Conservation (phyloP, 1,140 invertebrate genomes). For the Musca domestica region DNA sequence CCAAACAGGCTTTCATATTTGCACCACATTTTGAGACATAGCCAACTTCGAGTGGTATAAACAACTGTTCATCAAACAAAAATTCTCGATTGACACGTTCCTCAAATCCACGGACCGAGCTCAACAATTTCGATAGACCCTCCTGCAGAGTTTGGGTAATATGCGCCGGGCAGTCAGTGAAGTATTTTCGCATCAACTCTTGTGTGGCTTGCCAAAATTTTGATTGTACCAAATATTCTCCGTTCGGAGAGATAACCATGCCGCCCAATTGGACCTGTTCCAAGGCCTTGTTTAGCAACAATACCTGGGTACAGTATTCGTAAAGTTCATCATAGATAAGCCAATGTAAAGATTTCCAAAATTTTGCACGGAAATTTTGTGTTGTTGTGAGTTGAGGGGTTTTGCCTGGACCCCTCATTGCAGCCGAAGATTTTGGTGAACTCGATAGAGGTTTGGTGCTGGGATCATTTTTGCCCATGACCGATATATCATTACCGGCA, state of each 20-base stretch:
- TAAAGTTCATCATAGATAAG: constrained; percentile 71
- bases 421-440: constrained; percentile 27
- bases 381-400: constrained; percentile 66
- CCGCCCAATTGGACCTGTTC: constrained; percentile 48
- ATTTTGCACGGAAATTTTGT: constrained; percentile 67
- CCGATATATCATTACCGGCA: constrained; percentile 49
- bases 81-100: constrained; percentile 41
- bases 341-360: constrained; percentile 79
- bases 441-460: constrained; percentile 26
- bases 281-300: constrained; percentile 49
- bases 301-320: constrained; percentile 67
- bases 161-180: constrained; percentile 42
- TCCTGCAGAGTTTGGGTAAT: constrained; percentile 57
- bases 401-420: constrained; percentile 63
- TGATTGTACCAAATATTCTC: constrained; percentile 40
- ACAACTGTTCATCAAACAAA: constrained; percentile 45
- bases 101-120: constrained; percentile 48
- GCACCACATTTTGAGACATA: constrained; percentile 49
- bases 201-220: constrained; percentile 45
- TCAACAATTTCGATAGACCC: constrained; percentile 54
- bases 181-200: constrained; percentile 42
- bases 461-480: constrained; percentile 36
- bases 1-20: constrained; percentile 46
- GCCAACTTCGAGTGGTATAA: constrained; percentile 46
- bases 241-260: constrained; percentile 31